Base-by-base conservation (phyloP, 2,888 invertebrate genomes). In the Trichogramma dendrolimi region DNA sequence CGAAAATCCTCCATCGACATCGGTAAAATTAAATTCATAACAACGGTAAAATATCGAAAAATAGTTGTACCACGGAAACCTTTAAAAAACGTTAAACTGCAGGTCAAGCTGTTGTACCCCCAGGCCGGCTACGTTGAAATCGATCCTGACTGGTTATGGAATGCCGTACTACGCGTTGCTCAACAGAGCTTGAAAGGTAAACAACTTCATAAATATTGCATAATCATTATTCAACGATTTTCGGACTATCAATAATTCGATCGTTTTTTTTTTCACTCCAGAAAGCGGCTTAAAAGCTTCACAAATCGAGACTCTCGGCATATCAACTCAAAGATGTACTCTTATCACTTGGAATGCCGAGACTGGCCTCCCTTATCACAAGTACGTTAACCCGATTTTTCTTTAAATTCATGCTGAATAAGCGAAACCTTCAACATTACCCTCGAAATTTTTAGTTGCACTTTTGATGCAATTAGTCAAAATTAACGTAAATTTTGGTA, bases 121-220 rank as follows among this genome's bases (percentile, higher is more conserved):
- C 79, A 86, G 67, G 86, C 87, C 54, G 93, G 93, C 10, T 89
- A 86, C 80, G 90, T 90, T 65, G 96, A 96, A 84, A 94, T 96
- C 68, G 88, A 93, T 74, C 94, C 95, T 2, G 88, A 92, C 69
- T 83, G 86, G 68, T 79, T 96, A 64, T 94, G 94, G 90, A 78
- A 80, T 5, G 83, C 84, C 65, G 83, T 91, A 68, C 77, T 88
- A 46, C 77, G 77, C 71, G 90, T 92, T 59, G 85, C 94, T 55
- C 84, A 84, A 67, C 82, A 83, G 58, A 88, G 92, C 46, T 82
- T 92, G 58, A 79, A 81, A 79, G 84, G 92, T 91, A 81, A 80
- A 61, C 40, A 11, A 54, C 47, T 38, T 62, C 14, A 10, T 27
- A 49, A 53, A 57, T 60, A 54, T 27, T 27, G 27, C 27, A 27